These are phyloP conservation scores for Tinamus major DNA, from an alignment of 2,797 vertebrate genomes.

Conservation along the genomic window DNA sequence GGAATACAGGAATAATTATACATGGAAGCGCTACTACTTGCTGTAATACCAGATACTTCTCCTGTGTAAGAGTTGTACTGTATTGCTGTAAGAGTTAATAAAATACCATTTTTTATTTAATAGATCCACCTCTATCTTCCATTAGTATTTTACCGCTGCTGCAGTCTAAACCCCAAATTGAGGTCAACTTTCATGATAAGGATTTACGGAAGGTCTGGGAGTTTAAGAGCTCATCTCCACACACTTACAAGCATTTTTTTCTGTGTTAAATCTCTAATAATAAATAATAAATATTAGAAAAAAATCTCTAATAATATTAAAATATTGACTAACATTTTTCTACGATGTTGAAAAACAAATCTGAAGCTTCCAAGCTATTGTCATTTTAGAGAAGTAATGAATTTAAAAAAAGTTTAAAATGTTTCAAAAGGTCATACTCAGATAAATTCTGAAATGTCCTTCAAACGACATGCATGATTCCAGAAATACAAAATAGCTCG, in stretches of 20 bases:
- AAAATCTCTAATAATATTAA: not conserved
- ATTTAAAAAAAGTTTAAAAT: not conserved
- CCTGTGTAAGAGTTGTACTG: not conserved
- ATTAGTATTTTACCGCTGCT: not conserved
- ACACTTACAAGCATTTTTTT: not conserved
- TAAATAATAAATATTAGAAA: not conserved
- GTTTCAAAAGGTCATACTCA: not conserved
- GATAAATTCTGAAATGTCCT: not conserved
- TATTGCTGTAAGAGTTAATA: not conserved
- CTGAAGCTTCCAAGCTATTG: constrained; percentile 12
- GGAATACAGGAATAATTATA: rapidly evolving
- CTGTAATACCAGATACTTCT: not conserved
- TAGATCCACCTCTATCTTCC: not conserved
- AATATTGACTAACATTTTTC: not conserved
- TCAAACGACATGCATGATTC: not conserved
- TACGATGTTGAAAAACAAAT: not conserved
- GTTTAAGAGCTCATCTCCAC: not conserved
- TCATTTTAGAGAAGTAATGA: not conserved
- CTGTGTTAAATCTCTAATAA: not conserved
- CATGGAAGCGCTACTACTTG: not conserved
- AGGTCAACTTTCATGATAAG: not conserved
- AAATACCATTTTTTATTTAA: not conserved
- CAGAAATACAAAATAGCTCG: not conserved
- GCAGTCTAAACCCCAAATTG: not conserved
- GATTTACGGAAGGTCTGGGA: not conserved